A percentile compares a stretch with the other conserved stretches of the same genome.
Evolutionary conservation across 2,113 vertebrate genomes (phyloP).

Genomic region (Suricata suricatta): DNA sequence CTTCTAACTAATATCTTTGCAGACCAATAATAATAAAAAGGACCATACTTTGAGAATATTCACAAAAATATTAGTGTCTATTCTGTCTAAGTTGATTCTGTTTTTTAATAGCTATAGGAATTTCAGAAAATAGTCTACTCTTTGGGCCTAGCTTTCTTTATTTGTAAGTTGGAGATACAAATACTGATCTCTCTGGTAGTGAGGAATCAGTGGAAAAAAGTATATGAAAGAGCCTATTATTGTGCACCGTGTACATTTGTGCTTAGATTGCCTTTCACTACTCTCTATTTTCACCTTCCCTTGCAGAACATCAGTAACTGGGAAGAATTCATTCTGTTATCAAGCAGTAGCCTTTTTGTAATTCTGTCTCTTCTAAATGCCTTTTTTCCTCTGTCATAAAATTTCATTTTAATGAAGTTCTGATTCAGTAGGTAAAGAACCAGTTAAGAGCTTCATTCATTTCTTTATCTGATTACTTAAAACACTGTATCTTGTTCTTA

Average conservation of each 20-base stretch:
- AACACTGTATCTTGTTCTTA: not conserved
- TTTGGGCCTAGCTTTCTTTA: not conserved
- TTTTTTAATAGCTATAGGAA: not conserved
- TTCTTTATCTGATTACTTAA: not conserved
- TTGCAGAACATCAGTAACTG: not conserved
- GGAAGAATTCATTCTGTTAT: not conserved
- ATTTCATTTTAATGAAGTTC: slow-evolving; percentile 11
- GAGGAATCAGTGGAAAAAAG: not conserved
- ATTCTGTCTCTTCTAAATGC: not conserved
- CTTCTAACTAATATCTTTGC: not conserved
- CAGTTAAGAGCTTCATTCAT: not conserved
- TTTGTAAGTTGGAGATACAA: not conserved
- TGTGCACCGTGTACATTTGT: not conserved
- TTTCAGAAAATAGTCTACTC: not conserved
- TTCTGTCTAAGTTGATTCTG: not conserved
- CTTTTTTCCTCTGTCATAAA: not conserved
- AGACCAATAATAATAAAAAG: not conserved
- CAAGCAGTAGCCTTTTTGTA: not conserved
- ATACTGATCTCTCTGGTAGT: not conserved
- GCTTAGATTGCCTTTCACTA: not conserved
- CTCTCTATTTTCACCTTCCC: not conserved
- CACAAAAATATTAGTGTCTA: not conserved
- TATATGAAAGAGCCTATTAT: not conserved
- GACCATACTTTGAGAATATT: not conserved
- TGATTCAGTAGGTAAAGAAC: not conserved